Percentiles rank a stretch among this genome's conserved stretches.
These are phyloP conservation scores for Atherinomorus stipes DNA, from an alignment of 2,113 vertebrate species.

Conservation along the genomic window DNA sequence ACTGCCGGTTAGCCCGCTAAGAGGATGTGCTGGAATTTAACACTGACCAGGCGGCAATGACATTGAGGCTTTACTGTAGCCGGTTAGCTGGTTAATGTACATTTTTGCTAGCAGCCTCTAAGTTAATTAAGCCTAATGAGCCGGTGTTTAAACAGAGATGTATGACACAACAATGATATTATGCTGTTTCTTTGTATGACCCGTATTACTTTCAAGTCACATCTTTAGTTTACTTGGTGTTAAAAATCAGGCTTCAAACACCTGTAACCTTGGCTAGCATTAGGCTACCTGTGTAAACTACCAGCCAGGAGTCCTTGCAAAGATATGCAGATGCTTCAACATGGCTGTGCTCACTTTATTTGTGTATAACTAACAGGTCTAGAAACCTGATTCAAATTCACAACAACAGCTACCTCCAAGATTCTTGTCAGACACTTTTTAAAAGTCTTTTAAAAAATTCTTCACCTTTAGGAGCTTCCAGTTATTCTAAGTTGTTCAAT, in stretches of 20 bases:
- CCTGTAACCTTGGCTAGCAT: constrained; percentile 53
- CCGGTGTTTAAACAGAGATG: background rate
- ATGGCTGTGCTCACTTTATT: background rate
- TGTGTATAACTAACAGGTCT: background rate
- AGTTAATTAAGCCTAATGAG: background rate
- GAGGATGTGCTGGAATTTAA: constrained; percentile 64
- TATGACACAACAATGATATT: background rate
- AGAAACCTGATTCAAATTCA: background rate
- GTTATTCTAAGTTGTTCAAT: too few relatives aligned
- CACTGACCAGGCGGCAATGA: constrained; percentile 50
- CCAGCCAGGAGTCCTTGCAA: background rate
- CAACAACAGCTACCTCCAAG: background rate
- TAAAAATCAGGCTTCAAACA: constrained; percentile 6
- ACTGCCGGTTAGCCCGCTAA: constrained; percentile 52
- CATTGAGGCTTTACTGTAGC: constrained; percentile 54
- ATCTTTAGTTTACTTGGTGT: background rate
- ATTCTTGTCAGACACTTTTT: background rate
- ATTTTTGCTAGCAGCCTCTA: background rate
- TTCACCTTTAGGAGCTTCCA: background rate
- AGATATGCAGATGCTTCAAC: background rate
- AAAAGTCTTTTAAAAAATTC: background rate
- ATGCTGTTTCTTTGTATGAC: background rate
- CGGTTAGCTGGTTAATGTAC: constrained; percentile 23
- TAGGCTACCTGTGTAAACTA: constrained; percentile 26
- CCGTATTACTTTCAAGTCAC: background rate